These are phyloP conservation scores for Ophonus ardosiacus DNA, from an alignment of 2,888 invertebrate species.

Conservation along the genomic window DNA sequence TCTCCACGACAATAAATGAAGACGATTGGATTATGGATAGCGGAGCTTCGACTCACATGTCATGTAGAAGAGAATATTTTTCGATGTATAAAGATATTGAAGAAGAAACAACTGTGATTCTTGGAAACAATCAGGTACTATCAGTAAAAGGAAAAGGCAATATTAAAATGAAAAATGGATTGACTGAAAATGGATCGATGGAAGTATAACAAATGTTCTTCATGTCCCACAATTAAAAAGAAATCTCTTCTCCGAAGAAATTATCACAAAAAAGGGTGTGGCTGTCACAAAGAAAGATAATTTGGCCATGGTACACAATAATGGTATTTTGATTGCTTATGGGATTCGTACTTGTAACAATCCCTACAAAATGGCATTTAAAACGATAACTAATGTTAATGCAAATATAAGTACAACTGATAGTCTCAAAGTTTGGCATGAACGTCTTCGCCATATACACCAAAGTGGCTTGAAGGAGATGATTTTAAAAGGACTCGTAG, in stretches of 20 bases:
- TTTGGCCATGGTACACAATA: not conserved
- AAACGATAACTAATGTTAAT: not conserved
- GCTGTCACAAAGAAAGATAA: not conserved
- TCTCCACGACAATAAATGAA: conserved; percentile 11
- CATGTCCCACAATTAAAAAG: no score
- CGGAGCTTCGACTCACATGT: not conserved
- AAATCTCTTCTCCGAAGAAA: no score
- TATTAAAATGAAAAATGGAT: no score
- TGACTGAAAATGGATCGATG: no score
- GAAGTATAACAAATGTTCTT: no score
- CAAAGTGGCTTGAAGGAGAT: conserved; percentile 53
- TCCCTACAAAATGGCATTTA: no score
- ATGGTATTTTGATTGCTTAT: no score
- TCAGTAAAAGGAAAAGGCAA: not conserved
- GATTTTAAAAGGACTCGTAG: conserved; percentile 42
- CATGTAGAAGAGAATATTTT: conserved; percentile 20
- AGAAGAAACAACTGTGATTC: no score
- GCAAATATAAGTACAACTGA: not conserved
- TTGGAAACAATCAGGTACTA: no score
- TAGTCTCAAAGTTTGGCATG: conserved; percentile 55
- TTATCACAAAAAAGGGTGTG: not conserved
- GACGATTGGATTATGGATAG: conserved; percentile 5
- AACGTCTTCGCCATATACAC: conserved; percentile 58
- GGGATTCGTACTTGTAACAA: no score
- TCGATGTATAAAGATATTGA: no score